phyloP scores from a whole-genome alignment of 2,888 invertebrate genomes.

The Resseliella maxima region DNA sequence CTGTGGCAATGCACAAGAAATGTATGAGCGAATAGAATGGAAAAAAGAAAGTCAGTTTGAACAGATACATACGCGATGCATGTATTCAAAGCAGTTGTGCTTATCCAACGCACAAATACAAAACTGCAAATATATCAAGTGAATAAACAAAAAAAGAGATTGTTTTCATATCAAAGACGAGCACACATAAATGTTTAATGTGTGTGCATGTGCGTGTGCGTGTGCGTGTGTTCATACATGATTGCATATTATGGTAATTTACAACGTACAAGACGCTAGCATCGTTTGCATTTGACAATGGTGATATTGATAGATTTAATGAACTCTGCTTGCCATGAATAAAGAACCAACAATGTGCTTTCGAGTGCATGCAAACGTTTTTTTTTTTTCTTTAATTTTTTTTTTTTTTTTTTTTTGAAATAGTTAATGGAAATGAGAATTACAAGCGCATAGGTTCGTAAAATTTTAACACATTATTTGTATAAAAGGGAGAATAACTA shows the following conservation, averaged over 20 bases:
- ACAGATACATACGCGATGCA: conserved; percentile 30
- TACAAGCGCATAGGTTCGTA: conserved; percentile 19
- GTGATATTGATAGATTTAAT: neutral
- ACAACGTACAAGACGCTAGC: neutral
- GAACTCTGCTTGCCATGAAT: neutral
- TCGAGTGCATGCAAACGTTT: neutral
- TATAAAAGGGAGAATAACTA: conserved; percentile 15
- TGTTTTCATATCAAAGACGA: neutral
- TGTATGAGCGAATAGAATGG: conserved; percentile 43
- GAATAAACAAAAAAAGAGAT: neutral
- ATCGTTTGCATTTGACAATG: conserved; percentile 6
- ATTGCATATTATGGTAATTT: conserved; percentile 53
- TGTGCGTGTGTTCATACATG: conserved; percentile 9
- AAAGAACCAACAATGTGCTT: neutral
- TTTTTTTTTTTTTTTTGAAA: neutral
- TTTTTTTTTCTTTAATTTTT: neutral
- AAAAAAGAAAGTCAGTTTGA: conserved; percentile 36
- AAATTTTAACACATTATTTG: conserved; percentile 34
- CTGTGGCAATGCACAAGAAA: conserved; percentile 19
- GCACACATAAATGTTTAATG: neutral
- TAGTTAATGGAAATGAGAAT: conserved; percentile 32
- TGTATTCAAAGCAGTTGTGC: conserved; percentile 36
- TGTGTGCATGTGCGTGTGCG: conserved; percentile 51
- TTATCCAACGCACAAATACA: neutral
- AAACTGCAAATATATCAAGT: neutral